Base-by-base conservation (phyloP, 2,888 invertebrate species). In the Pyrgus malvae region DNA sequence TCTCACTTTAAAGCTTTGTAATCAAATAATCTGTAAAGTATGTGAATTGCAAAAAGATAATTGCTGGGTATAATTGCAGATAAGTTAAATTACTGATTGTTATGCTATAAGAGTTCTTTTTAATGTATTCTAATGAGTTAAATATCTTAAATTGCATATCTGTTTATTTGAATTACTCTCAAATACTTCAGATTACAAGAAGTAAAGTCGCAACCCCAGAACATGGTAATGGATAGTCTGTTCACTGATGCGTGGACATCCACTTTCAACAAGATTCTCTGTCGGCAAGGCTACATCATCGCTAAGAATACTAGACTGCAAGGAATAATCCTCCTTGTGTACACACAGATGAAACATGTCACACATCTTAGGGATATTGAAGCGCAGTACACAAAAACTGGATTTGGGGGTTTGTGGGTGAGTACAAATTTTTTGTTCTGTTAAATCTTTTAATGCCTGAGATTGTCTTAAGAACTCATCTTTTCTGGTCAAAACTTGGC, bases 341-440 rank as follows among this genome's bases (percentile, higher is more conserved):
- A 96, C 75, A 93, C 95, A 23, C 92, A 95, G 60, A 91, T 95
- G 64, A 93, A 93, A 68, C 96, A 97, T 85, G 83, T 98, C 3
- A 89, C 93, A n/a, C 94, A 95, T 83, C 82, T 98, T 40, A 91
- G 96, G 61, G 95, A 96, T 69, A 93, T 98, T 50, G 97, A 98
- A 78, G 93, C 95, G 1, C 95, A 96, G 72, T 96, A 95, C 67
- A 98, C 98, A 0, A 94, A 95, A 68, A 97, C 98, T 51, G 98
- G 98, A 1, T 91, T 98, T 58, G 95, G 95, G 21, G 98, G 98
- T 51, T 93, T 97, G 87, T 98, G 98, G 98, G 97, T 97, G 88
- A 92, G 94, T 74, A 11, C 2, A 33, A 29, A 2, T 40, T 4
- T 35, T 35, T 38, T 27, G 14, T 8, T 14, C 9, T 9, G 4